Conservation (phyloP, 2,888 invertebrate genomes). For the Dorcus hopei region DNA sequence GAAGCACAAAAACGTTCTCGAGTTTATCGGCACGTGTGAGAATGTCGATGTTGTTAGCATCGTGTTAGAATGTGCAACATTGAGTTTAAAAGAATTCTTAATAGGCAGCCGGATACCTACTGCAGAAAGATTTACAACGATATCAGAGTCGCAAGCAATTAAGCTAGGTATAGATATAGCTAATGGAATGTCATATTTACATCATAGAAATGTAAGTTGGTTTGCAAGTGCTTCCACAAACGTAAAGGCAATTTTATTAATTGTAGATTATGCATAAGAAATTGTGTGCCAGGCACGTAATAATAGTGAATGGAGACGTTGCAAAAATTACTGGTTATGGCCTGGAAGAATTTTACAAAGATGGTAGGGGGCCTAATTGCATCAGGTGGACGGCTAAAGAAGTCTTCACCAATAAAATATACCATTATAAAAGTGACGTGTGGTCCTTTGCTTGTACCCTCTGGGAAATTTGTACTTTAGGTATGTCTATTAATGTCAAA, state of each 20-base stretch:
- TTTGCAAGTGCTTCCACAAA: constrained; percentile 3
- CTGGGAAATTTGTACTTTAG: constrained; percentile 80
- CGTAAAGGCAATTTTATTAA: constrained; percentile 15
- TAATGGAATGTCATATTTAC: constrained; percentile 69
- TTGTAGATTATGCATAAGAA: constrained; percentile 67
- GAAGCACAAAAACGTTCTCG: constrained; percentile 68
- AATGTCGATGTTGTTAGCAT: constrained; percentile 72
- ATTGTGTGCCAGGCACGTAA: constrained; percentile 69
- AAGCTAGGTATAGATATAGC: constrained; percentile 66
- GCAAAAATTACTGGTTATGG: constrained; percentile 77
- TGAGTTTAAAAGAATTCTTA: constrained; percentile 68
- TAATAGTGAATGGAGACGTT: constrained; percentile 60
- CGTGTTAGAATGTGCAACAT: constrained; percentile 66
- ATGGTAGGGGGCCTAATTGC: constrained; percentile 67
- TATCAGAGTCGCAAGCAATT: constrained; percentile 62
- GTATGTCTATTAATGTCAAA: constrained; percentile 37
- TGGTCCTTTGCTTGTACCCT: constrained; percentile 81
- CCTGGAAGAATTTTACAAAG: constrained; percentile 62
- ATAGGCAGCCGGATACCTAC: constrained; percentile 57
- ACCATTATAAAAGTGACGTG: constrained; percentile 70
- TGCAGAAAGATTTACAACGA: constrained; percentile 54
- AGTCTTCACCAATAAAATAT: constrained; percentile 66
- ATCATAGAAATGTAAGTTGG: constrained; percentile 54
- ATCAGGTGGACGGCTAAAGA: constrained; percentile 80
- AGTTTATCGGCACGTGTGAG: constrained; percentile 77